Conservation (phyloP, 2,888 invertebrate genomes). For the Drosophila hawaiiensis region DNA sequence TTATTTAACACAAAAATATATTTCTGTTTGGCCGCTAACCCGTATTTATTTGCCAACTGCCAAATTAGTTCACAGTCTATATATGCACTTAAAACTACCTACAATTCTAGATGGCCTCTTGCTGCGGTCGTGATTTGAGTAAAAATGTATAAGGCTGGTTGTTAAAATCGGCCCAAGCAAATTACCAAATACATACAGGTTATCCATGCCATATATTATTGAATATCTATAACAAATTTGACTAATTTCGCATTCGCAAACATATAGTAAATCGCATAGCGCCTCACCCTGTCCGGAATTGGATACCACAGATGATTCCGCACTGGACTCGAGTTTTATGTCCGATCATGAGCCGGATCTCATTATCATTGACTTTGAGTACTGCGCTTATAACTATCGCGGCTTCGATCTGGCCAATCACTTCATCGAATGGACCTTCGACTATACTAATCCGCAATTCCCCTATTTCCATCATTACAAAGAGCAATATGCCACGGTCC, state of each 20-base stretch:
- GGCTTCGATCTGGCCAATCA: slow-evolving; percentile 98
- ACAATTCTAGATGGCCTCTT: slow-evolving; percentile 69
- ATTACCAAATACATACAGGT: slow-evolving; percentile 67
- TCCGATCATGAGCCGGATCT: slow-evolving; percentile 86
- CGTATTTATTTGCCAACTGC: slow-evolving; percentile 57
- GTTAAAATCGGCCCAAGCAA: slow-evolving; percentile 39
- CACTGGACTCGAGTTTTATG: slow-evolving; percentile 75
- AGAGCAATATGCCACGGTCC: slow-evolving; percentile 89
- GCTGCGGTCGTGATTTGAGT: slow-evolving; percentile 72
- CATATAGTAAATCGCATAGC: slow-evolving; percentile 50
- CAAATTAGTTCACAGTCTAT: slow-evolving; percentile 28
- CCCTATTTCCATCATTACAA: slow-evolving; percentile 91
- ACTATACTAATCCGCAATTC: slow-evolving; percentile 91
- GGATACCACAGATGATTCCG: slow-evolving; percentile 82
- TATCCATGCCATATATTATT: slow-evolving; percentile 50
- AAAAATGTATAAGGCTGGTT: slow-evolving; percentile 45
- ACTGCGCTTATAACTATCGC: slow-evolving; percentile 97
- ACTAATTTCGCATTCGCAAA: slow-evolving; percentile 28
- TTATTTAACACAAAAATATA: background rate
- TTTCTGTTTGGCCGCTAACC: slow-evolving; percentile 57
- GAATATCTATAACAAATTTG: slow-evolving; percentile 9
- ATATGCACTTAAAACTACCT: slow-evolving; percentile 65
- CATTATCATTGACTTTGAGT: slow-evolving; percentile 96
- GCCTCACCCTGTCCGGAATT: slow-evolving; percentile 63
- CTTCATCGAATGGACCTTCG: slow-evolving; percentile 96